These are phyloP conservation scores for Pollenia labialis DNA, from an alignment of 2,888 invertebrate genomes.

Conservation along the genomic window DNA sequence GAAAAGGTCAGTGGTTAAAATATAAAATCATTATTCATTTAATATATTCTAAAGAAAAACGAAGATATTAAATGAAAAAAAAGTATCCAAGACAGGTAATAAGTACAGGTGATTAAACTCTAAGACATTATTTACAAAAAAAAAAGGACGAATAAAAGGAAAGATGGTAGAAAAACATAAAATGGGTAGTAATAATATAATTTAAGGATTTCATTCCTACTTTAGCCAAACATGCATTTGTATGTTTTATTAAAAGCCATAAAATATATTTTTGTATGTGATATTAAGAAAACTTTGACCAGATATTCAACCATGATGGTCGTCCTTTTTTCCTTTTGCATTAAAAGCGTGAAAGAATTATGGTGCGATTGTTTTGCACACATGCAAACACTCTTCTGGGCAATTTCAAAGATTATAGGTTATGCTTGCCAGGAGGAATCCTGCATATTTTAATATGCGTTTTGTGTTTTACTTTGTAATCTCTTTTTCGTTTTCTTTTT, in stretches of 20 bases:
- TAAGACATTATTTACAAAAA: conserved; percentile 55
- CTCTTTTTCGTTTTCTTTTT: conserved; percentile 20
- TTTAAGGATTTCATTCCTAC: conserved; percentile 62
- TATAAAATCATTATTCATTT: conserved; percentile 68
- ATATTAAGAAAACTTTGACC: conserved; percentile 25
- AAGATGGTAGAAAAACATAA: conserved; percentile 37
- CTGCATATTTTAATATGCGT: conserved; percentile 49
- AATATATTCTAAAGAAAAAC: conserved; percentile 40
- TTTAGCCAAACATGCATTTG: conserved; percentile 29
- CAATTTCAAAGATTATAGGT: conserved; percentile 67
- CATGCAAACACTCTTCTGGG: conserved; percentile 60
- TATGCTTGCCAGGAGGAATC: conserved; percentile 62
- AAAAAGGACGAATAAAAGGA: conserved; percentile 11
- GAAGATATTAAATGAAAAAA: conserved; percentile 10
- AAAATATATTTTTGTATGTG: conserved; percentile 51
- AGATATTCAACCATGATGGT: conserved; percentile 45
- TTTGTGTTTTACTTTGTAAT: neutral
- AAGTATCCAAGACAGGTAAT: conserved; percentile 51
- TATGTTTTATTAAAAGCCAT: conserved; percentile 49
- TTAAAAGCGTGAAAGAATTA: conserved; percentile 71
- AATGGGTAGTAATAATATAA: conserved; percentile 51
- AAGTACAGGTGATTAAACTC: conserved; percentile 66
- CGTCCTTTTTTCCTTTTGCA: conserved; percentile 13
- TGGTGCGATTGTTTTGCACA: conserved; percentile 70
- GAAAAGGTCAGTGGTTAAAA: conserved; percentile 57